These are phyloP conservation scores for Gouania willdenowi DNA, from an alignment of 2,797 vertebrate species.

Conservation along the genomic window DNA sequence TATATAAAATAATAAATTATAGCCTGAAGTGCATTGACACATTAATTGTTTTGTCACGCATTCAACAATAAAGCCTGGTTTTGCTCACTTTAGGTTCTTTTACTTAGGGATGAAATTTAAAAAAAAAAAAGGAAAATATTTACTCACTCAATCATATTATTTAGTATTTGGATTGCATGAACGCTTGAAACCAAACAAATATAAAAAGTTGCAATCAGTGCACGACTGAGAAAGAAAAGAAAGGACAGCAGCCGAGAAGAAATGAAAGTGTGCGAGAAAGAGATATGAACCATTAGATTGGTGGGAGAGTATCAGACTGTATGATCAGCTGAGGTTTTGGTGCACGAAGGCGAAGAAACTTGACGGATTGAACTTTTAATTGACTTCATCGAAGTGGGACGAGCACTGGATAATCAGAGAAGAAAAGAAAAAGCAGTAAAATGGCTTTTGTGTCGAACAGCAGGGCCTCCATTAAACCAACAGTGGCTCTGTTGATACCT, in stretches of 20 bases:
- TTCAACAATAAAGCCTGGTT: no score
- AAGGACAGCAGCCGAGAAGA: neutral
- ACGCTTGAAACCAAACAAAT: slow-evolving; percentile 37
- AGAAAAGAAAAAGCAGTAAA: slow-evolving; percentile 47
- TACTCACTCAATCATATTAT: no score
- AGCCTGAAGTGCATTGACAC: no score
- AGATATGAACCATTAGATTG: slow-evolving; percentile 20
- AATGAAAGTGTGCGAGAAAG: neutral
- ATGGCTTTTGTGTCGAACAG: slow-evolving; percentile 62
- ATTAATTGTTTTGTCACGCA: no score
- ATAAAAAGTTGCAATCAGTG: slow-evolving; percentile 16
- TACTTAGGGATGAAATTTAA: no score
- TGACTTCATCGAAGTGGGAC: slow-evolving; percentile 54
- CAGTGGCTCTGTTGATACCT: no score
- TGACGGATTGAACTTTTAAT: slow-evolving; percentile 70
- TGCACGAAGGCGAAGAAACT: slow-evolving; percentile 29
- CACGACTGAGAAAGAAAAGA: slow-evolving; percentile 10
- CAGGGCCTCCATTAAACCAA: slow-evolving; percentile 64
- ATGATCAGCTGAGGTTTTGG: no score
- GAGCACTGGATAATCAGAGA: slow-evolving; percentile 42
- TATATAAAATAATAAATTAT: no score
- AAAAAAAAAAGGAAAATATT: no score
- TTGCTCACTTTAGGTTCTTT: no score
- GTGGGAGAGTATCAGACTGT: slow-evolving; percentile 21
- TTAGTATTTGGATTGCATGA: no score